Evolutionary conservation across 1,140 invertebrate species (phyloP), one percentile per base, ranked within the genome.

Genomic region (Pemphigus obesinymphae): DNA sequence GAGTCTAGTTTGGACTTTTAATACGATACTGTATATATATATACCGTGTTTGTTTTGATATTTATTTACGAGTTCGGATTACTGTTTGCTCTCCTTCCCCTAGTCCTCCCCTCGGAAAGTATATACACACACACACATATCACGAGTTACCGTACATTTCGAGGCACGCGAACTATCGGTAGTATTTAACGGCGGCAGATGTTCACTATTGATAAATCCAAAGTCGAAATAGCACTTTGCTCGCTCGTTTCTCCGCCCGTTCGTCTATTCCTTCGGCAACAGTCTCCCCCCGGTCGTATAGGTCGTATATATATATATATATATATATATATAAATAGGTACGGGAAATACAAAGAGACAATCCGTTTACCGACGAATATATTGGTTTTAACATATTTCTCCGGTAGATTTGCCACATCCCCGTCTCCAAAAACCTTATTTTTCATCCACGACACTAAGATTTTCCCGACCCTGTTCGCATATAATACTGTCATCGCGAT

Each of bases 121-220:
- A 8, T 8, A 40, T 40, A 40, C 8, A 40, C 8, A 40, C 8
- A 40, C 8, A 20, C 7, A 53, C 20, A 53, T 53, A 53, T 53
- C 34, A 37, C 34, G 23, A 68, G 34, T 40, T 68, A 26, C 66
- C 11, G 50, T 53, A 15, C 10, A 63, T 66, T 2, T 63, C 29
- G 37, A 40, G 43, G 10, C 10, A 11, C n/a, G 37, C 63, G 37
- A 68, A 70, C 68, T 70, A 70, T 70, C 45, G 68, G n/a, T 45
- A 70, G 68, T 45, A 70, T 43, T 70, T 70, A 15, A 13, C 15
- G 37, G 40, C 40, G 68, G 68, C 68, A 70, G 68, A 70, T 70
- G 68, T 70, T 45, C 17, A 40, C 34, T 70, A 70, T 70, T 70
- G 68, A 70, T 70, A 70, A 70, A 70, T 70, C 40, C 68, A 15